Percentiles rank a stretch among this genome's conserved stretches.
Conservation (phyloP, 2,113 vertebrate genomes). For the Laticauda laticaudata region DNA sequence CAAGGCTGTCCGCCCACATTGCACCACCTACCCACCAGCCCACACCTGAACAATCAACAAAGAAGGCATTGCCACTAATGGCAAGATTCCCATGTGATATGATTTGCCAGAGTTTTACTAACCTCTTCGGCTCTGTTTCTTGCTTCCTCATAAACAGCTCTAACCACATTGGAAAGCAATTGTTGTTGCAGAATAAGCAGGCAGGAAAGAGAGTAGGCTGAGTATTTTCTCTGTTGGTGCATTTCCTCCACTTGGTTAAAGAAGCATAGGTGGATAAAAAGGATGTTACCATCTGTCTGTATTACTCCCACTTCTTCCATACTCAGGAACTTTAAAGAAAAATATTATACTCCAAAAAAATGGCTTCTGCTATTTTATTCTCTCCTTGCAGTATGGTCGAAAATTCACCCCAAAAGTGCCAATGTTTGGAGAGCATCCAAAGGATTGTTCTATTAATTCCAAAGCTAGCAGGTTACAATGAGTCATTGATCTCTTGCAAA, state of each 20-base stretch:
- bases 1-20: no score
- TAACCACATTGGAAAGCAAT: conserved; percentile 46
- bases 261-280: not conserved
- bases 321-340: not conserved
- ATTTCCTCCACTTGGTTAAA: not conserved
- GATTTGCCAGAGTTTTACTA: not conserved
- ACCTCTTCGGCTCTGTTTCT: not conserved
- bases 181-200: conserved; percentile 38
- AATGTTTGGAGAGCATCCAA: not conserved
- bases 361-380: not conserved
- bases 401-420: not conserved
- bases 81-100: not conserved
- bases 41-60: not conserved
- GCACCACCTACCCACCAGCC: no score
- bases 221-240: not conserved
- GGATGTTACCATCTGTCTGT: not conserved
- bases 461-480: not conserved
- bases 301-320: not conserved
- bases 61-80: not conserved
- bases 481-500: not conserved
- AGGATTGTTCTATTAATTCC: not conserved
- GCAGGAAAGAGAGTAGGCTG: conserved; percentile 7
- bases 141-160: not conserved
- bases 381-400: not conserved
- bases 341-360: not conserved